Evolutionary conservation across 2,888 invertebrate genomes (phyloP).

Genomic region (Drosophila flavopinicola): DNA sequence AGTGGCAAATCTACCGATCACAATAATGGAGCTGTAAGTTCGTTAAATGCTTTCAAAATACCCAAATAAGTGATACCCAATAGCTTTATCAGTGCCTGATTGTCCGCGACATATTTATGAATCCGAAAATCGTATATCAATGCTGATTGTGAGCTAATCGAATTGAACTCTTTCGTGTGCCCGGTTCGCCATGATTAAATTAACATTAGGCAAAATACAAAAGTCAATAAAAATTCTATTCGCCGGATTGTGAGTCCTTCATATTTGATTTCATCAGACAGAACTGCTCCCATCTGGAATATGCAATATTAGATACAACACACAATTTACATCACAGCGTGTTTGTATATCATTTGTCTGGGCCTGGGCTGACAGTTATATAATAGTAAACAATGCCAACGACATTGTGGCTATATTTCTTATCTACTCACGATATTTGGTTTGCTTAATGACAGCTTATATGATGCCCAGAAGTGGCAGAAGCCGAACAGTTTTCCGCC

Average conservation of each 20-base stretch:
- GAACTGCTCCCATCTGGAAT: background rate
- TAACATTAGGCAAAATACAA: slow-evolving; percentile 11
- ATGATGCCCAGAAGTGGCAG: slow-evolving; percentile 22
- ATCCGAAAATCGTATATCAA: slow-evolving; percentile 15
- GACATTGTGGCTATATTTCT: slow-evolving; percentile 33
- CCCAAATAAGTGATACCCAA: background rate
- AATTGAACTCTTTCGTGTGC: slow-evolving; percentile 14
- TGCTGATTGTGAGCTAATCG: slow-evolving; percentile 28
- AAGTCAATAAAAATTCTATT: slow-evolving; percentile 15
- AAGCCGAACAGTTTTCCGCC: background rate
- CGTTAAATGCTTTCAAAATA: slow-evolving; percentile 6
- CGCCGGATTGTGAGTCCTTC: slow-evolving; percentile 1
- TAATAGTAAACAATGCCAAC: slow-evolving; percentile 30
- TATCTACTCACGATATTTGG: slow-evolving; percentile 44
- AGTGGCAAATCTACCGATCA: slow-evolving; percentile 45
- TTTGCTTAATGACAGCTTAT: slow-evolving; percentile 23
- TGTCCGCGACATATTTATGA: slow-evolving; percentile 41
- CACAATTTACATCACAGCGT: background rate
- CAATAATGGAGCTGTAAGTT: slow-evolving; percentile 63
- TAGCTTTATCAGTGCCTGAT: slow-evolving; percentile 32
- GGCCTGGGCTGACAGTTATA: slow-evolving; percentile 24
- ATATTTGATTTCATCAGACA: background rate
- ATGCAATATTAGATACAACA: slow-evolving; percentile 2
- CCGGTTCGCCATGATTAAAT: slow-evolving; percentile 25
- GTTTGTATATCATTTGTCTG: slow-evolving; percentile 26